Conservation (phyloP, 1,140 invertebrate genomes). For the Drosophila pallidifrons region DNA sequence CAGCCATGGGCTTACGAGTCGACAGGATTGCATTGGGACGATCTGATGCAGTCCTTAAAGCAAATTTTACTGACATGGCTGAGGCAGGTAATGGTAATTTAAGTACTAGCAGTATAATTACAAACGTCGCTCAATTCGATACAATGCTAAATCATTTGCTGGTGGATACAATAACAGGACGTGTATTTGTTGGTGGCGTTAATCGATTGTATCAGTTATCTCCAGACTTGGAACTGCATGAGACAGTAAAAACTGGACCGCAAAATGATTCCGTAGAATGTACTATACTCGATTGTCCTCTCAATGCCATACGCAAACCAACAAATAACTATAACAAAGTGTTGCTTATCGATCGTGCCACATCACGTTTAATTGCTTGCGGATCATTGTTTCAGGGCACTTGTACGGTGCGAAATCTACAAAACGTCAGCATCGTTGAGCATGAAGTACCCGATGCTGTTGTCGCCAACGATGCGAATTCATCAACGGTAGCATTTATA, state of each 20-base stretch:
- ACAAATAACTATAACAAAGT: conserved; percentile 98
- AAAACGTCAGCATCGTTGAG: conserved; percentile 94
- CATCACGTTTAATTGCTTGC: conserved; percentile 95
- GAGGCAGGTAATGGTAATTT: conserved; percentile 22
- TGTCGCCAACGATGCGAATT: conserved; percentile 96
- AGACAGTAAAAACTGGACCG: conserved; percentile 94
- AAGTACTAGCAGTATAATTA: conserved; percentile 68
- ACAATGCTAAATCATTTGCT: conserved; percentile 91
- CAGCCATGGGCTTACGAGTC: conserved; percentile 25
- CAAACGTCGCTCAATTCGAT: conserved; percentile 75
- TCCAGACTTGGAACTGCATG: conserved; percentile 92
- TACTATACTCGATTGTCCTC: conserved; percentile 93
- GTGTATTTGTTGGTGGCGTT: conserved; percentile 96
- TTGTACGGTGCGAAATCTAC: conserved; percentile 94
- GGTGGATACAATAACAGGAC: conserved; percentile 95
- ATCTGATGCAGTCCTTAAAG: not conserved
- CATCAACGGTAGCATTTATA: conserved; percentile 98
- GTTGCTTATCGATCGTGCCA: conserved; percentile 96
- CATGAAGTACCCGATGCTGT: conserved; percentile 94
- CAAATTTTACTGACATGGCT: conserved; percentile 40
- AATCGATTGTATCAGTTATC: conserved; percentile 97
- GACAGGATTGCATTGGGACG: conserved; percentile 26
- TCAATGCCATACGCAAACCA: conserved; percentile 88
- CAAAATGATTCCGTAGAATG: conserved; percentile 95
- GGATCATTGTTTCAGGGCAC: conserved; percentile 96